These are phyloP conservation scores for Iselma pallidipennis DNA, from an alignment of 2,888 invertebrate species.

Conservation along the genomic window DNA sequence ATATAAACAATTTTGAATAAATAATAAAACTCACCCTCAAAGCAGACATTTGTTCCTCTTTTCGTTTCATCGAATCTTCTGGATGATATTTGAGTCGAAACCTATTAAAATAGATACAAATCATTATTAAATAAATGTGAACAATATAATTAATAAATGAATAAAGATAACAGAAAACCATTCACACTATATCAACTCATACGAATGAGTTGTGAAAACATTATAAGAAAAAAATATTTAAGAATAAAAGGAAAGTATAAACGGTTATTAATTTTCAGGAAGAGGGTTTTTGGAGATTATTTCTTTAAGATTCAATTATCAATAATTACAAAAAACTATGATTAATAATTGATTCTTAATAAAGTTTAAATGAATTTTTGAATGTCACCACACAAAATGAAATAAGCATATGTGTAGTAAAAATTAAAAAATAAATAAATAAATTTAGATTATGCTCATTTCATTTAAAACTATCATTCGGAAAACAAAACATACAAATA, in stretches of 20 bases:
- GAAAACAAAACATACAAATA: conserved; percentile 19
- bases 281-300: not conserved
- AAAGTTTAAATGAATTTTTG: not conserved
- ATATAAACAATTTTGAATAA: not conserved
- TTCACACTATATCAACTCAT: conserved; percentile 6
- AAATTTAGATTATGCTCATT: not conserved
- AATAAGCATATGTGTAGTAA: conserved; percentile 1
- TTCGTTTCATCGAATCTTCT: conserved; percentile 88
- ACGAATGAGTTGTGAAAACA: conserved; percentile 1
- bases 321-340: not conserved
- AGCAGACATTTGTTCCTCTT: conserved; percentile 81
- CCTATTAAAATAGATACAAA: conserved; percentile 62
- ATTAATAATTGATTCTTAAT: not conserved
- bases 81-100: conserved; percentile 99
- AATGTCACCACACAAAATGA: not conserved
- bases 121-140: not conserved
- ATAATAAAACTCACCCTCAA: conserved; percentile 66
- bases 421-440: conserved; percentile 1
- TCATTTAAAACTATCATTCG: not conserved
- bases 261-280: not conserved
- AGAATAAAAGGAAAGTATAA: not conserved
- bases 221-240: not conserved
- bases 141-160: not conserved
- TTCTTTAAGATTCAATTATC: not conserved
- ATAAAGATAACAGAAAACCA: conserved; percentile 14